Conservation (phyloP, 2,888 invertebrate genomes). For the Caenorhabditis japonica region DNA sequence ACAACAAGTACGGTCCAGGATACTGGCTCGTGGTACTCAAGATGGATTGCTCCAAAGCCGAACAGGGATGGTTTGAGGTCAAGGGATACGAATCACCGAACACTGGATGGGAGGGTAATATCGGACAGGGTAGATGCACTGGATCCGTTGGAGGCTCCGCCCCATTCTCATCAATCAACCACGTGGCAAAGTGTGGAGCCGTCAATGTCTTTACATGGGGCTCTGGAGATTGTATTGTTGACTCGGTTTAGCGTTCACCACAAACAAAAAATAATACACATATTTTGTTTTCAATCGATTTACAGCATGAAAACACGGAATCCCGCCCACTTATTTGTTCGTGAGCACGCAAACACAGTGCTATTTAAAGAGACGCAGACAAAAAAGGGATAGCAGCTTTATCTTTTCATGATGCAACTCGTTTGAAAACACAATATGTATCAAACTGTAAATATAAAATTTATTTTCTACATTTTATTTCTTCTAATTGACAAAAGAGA, state of each 20-base stretch:
- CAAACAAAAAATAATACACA: no score
- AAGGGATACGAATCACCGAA: conserved; percentile 76
- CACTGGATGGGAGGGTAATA: conserved; percentile 77
- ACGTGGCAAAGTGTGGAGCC: conserved; percentile 78
- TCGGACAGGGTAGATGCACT: conserved; percentile 71
- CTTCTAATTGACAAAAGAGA: not conserved
- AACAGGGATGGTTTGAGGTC: conserved; percentile 79
- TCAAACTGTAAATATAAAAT: no score
- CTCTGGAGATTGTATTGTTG: conserved; percentile 39
- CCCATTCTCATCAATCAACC: conserved; percentile 77
- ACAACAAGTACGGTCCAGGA: conserved; percentile 78
- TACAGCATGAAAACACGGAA: no score
- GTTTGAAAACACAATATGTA: no score
- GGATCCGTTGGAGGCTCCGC: conserved; percentile 73
- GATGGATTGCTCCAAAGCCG: conserved; percentile 78
- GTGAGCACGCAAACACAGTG: no score
- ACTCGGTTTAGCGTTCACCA: conserved; percentile 5
- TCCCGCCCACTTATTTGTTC: no score
- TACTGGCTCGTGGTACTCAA: conserved; percentile 79
- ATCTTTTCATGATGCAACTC: no score
- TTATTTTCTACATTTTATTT: no score
- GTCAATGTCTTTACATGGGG: conserved; percentile 78
- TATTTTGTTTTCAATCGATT: no score
- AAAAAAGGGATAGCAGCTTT: no score
- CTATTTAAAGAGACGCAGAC: no score